These are phyloP conservation scores for Polydrusus cervinus DNA, from an alignment of 2,888 invertebrate species.

Conservation along the genomic window DNA sequence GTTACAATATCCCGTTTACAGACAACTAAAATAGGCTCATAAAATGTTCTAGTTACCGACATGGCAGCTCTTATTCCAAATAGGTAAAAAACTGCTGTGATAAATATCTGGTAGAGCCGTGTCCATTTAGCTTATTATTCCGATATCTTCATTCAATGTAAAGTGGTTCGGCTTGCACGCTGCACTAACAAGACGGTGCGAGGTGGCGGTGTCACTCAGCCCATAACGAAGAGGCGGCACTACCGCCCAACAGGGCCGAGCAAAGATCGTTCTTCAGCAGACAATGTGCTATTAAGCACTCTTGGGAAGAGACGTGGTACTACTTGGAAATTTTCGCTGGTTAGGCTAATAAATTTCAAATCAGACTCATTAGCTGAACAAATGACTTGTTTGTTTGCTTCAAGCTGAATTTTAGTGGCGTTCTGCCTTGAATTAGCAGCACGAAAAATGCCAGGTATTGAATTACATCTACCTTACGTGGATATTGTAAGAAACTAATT, in stretches of 20 bases:
- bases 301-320: slow-evolving; percentile 42
- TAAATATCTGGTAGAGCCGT: slow-evolving; percentile 59
- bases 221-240: slow-evolving; percentile 68
- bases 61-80: slow-evolving; percentile 56
- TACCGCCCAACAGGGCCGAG: slow-evolving; percentile 67
- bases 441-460: neutral
- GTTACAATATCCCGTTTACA: slow-evolving; percentile 59
- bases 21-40: slow-evolving; percentile 58
- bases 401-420: slow-evolving; percentile 43
- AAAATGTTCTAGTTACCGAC: slow-evolving; percentile 61
- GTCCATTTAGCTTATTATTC: slow-evolving; percentile 70
- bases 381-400: slow-evolving; percentile 53
- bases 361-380: slow-evolving; percentile 55
- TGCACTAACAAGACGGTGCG: slow-evolving; percentile 71
- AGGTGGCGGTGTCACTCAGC: slow-evolving; percentile 71
- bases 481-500: no score
- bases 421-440: slow-evolving; percentile 37
- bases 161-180: slow-evolving; percentile 67
- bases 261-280: slow-evolving; percentile 70
- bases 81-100: slow-evolving; percentile 57
- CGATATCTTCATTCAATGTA: slow-evolving; percentile 72
- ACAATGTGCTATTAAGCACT: slow-evolving; percentile 75
- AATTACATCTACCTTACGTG: no score
- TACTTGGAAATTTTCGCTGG: slow-evolving; percentile 54
- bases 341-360: slow-evolving; percentile 52